A percentile compares a stretch with the other conserved stretches of the same genome.
Conservation (phyloP, 2,113 vertebrate genomes). For the Alethe castanea region DNA sequence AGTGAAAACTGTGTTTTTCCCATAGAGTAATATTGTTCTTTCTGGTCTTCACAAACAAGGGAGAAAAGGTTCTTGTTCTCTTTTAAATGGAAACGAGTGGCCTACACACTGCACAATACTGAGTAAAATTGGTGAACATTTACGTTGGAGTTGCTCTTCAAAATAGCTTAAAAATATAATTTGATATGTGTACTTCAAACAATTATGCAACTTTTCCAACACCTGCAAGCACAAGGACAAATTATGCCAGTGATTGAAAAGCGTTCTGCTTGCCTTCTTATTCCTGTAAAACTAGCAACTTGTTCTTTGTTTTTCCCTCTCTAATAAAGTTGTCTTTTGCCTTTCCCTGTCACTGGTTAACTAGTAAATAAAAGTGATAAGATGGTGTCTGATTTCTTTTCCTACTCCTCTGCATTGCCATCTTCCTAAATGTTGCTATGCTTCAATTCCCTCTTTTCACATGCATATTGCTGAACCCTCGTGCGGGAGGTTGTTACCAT, state of each 20-base stretch:
- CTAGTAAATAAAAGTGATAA: background rate
- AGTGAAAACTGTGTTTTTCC: background rate
- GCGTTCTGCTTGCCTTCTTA: background rate
- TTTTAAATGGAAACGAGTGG: background rate
- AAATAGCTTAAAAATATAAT: background rate
- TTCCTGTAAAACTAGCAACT: background rate
- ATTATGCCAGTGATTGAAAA: background rate
- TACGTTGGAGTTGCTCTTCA: background rate
- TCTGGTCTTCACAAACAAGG: background rate
- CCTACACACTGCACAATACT: background rate
- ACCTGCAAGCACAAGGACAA: background rate
- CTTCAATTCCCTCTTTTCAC: background rate
- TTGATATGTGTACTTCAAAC: background rate
- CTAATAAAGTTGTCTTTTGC: background rate
- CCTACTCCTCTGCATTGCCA: background rate
- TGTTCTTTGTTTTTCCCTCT: fast-evolving
- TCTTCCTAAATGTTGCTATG: background rate
- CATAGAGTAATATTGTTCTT: background rate
- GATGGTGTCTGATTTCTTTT: background rate
- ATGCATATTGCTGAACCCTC: background rate
- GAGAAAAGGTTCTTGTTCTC: background rate
- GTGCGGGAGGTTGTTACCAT: background rate
- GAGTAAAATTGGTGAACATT: background rate
- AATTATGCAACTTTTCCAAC: background rate
- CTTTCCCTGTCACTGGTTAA: background rate